Evolutionary conservation across 2,113 vertebrate species (phyloP), one percentile per base, ranked within the genome.

Genomic region (Anser brachyrhynchus): DNA sequence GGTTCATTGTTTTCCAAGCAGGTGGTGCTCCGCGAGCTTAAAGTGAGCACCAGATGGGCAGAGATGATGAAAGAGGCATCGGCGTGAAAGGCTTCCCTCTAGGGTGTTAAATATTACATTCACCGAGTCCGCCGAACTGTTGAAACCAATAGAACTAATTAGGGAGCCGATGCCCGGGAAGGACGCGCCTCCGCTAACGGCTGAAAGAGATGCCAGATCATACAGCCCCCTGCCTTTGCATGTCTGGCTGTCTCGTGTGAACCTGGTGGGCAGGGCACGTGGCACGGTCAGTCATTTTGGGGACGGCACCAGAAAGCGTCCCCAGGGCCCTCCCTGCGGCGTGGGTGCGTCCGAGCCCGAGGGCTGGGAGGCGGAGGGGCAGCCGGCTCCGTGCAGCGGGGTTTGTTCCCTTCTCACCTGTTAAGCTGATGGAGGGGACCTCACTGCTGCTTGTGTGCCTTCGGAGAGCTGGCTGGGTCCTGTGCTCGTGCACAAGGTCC

Each of bases 51-150:
- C 96, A 97, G 96, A 97, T 97, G 98, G 97, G 94, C 95, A 96
- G 95, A 97, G 91, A 96, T 94, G 97, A 98, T 97, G 97, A 97
- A 97, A 98, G 97, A 97, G 74, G 82, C 94, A 96, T 94, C 46
- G 31, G 57, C 52, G 87, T 94, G 95, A 96, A 97, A 93, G 93
- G 79, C 87, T 93, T 95, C 83, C 93, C 96, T 96, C 96, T 85
- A 52, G 91, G 96, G 96, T 97, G 96, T 97, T 97, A 94, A 97
- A 97, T 97, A 97, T 98, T 98, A 88, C 97, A 97, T 96, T 95
- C 67, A 15, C 87, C 37, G 69, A 72, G 93, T 77, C 92, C 33
- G 10, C 15, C 31, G 91, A 96, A 84, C 96, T 94, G 84, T 90
- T 94, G 96, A 96, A 97, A 96, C 92, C 94, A 94, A 95, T 85